These are phyloP conservation scores for Chionodraco myersi DNA, from an alignment of 2,113 vertebrate species.

Conservation along the genomic window DNA sequence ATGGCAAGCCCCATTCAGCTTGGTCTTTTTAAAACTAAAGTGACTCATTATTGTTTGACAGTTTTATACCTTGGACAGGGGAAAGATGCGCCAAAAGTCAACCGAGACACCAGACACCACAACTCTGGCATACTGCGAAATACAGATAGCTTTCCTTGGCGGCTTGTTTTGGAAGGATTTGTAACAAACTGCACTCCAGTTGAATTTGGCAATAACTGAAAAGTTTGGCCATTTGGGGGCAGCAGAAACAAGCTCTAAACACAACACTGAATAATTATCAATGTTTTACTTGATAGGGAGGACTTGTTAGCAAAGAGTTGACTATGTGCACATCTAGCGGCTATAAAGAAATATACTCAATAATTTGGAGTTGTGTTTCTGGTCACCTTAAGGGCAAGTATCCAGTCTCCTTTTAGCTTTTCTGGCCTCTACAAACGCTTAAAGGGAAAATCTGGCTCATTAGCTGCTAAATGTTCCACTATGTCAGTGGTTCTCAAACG, in stretches of 20 bases:
- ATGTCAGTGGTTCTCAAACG: too few relatives aligned
- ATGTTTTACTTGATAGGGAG: neutral
- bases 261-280: neutral
- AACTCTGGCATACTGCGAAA: too few relatives aligned
- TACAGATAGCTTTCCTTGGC: too few relatives aligned
- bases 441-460: conserved; percentile 22
- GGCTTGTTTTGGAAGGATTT: too few relatives aligned
- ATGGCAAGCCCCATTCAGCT: neutral
- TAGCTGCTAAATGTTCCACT: conserved; percentile 18
- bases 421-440: conserved; percentile 4
- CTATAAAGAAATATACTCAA: neutral
- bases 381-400: neutral
- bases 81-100: too few relatives aligned
- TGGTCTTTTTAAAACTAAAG: neutral
- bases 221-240: conserved; percentile 1
- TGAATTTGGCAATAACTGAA: neutral
- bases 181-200: too few relatives aligned
- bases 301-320: conserved; percentile 4
- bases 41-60: neutral
- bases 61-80: neutral
- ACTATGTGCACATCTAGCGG: neutral
- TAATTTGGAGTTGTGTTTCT: neutral
- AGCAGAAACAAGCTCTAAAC: conserved; percentile 18
- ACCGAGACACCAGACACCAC: too few relatives aligned
- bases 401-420: conserved; percentile 1